Evolutionary conservation across 2,888 invertebrate genomes (phyloP), one percentile per base, ranked within the genome.

Genomic region (Oligia fasciuncula): DNA sequence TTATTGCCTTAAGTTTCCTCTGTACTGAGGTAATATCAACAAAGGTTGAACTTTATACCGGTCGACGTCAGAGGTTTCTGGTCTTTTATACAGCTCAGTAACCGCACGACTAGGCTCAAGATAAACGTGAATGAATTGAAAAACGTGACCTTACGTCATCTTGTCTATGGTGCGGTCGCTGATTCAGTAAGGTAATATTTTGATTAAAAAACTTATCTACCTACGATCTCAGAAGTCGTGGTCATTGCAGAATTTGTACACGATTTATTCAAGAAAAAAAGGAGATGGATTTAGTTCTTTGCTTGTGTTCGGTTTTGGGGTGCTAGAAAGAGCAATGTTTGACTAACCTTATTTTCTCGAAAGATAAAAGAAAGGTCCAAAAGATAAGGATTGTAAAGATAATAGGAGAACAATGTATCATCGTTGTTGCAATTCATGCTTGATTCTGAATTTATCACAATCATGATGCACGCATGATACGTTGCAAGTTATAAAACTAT

Each of bases 141-240:
- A 89, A 90, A 89, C 91, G 90, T 91, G 91, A 90, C 86, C 74
- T 91, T 89, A 90, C 90, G 86, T 92, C 90, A 91, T 84, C 83
- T 79, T 80, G 75, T 76, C 73, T 80, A 70, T 73, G 71, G 69
- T 76, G 73, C 76, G 73, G 67, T 62, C 57, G 71, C 73, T 76
- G 78, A 80, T 73, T 84, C 77, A 83, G 63, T 69, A 57, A 62
- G 67, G 60, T 78, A 65, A 80, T 80, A 70, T 74, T 76, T 79
- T 77, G 40, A 17, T 62, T 78, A n/a, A 77, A 85, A 81, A 77
- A 63, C 65, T 70, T 79, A 69, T 69, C 75, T 73, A 35, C 23
- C 75, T 73, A 35, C 23, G 13, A 68, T 79, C 63, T 46, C 43
- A 46, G 43, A 76, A 63, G 4, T 70, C 46, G 73, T 76, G 46